A percentile compares a stretch with the other conserved stretches of the same genome.
Evolutionary conservation across 1,140 invertebrate genomes (phyloP).

Genomic region (Colletes latitarsis): DNA sequence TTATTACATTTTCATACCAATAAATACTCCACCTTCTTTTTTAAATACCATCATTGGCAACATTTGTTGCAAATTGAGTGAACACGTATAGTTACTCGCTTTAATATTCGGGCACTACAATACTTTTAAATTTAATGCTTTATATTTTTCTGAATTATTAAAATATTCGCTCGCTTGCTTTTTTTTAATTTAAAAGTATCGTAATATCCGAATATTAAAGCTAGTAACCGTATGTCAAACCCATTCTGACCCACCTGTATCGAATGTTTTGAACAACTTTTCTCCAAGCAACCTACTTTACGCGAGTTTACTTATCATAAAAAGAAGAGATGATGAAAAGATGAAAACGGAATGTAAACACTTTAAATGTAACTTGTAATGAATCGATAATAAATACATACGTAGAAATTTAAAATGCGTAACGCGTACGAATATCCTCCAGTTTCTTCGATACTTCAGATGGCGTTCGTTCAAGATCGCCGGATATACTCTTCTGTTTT

Average conservation of each 20-base stretch:
- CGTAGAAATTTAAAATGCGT: slow-evolving; percentile 90
- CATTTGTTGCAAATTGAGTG: too few species aligned
- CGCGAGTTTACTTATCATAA: not conserved
- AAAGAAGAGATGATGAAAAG: not conserved
- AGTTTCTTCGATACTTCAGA: slow-evolving; percentile 98
- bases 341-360: slow-evolving; percentile 36
- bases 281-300: not conserved
- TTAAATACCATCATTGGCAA: too few species aligned
- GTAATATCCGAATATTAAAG: not conserved
- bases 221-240: too few species aligned
- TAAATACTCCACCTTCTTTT: too few species aligned
- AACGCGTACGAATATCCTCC: slow-evolving; percentile 96
- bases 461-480: slow-evolving; percentile 95
- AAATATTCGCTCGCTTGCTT: too few species aligned
- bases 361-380: not conserved
- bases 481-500: slow-evolving; percentile 97
- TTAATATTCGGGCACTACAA: too few species aligned
- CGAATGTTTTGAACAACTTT: not conserved
- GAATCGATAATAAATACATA: slow-evolving; percentile 8
- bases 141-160: too few species aligned
- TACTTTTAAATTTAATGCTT: too few species aligned
- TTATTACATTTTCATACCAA: too few species aligned
- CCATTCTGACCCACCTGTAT: too few species aligned
- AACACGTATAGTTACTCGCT: too few species aligned
- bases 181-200: too few species aligned